Conservation (phyloP, 2,888 invertebrate species). For the Corythucha ciliata region DNA sequence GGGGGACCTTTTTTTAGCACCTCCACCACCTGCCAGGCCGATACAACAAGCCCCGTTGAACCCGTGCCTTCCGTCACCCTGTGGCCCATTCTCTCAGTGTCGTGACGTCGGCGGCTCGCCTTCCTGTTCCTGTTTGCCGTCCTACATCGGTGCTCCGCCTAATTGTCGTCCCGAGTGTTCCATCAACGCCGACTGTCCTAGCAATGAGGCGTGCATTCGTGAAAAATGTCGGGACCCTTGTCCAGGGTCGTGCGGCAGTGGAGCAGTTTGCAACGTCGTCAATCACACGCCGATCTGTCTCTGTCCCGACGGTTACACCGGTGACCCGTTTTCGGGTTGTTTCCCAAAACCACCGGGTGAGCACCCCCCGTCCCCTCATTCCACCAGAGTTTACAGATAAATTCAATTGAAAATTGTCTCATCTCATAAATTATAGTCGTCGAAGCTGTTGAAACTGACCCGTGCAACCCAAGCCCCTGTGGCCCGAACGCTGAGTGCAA, state of each 20-base stretch:
- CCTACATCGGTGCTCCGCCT: conserved; percentile 75
- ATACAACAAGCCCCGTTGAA: conserved; percentile 39
- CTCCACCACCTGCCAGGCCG: conserved; percentile 30
- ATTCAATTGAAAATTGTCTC: not conserved
- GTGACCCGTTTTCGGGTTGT: conserved; percentile 51
- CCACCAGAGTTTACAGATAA: not conserved
- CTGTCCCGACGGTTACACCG: conserved; percentile 48
- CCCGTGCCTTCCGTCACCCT: conserved; percentile 78
- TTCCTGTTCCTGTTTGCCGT: conserved; percentile 68
- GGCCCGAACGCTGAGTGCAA: conserved; percentile 67
- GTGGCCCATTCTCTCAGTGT: conserved; percentile 75
- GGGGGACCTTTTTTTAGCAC: conserved; percentile 31
- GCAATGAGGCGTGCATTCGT: conserved; percentile 60
- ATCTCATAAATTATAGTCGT: conserved; percentile 16
- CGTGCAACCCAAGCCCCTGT: conserved; percentile 67
- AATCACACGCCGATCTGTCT: conserved; percentile 51
- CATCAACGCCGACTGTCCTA: conserved; percentile 72
- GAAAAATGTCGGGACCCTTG: conserved; percentile 74
- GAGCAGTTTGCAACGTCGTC: conserved; percentile 57
- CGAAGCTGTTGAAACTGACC: conserved; percentile 33
- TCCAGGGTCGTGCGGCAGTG: conserved; percentile 61
- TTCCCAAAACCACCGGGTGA: conserved; percentile 35
- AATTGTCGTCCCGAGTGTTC: conserved; percentile 75
- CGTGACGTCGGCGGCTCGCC: conserved; percentile 67
- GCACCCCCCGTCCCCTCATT: too few relatives aligned